phyloP scores from a whole-genome alignment of 2,797 vertebrate genomes.

The Pelobates cultripes region DNA sequence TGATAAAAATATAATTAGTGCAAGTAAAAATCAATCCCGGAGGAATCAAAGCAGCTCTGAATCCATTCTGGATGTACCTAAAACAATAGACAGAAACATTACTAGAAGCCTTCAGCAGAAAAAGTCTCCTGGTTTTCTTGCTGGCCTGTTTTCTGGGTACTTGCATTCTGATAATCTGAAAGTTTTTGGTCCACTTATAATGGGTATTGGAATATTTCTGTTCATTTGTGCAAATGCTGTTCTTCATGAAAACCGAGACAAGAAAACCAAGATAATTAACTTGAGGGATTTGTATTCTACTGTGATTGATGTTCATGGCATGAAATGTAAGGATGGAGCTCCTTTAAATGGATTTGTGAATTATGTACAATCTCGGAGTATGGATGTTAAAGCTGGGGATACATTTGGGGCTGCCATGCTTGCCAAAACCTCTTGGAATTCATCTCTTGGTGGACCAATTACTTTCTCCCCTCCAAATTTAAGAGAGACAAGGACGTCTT shows the following conservation, averaged over 20 bases:
- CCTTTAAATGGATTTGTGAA: slow-evolving; percentile 85
- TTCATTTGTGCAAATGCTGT: slow-evolving; percentile 98
- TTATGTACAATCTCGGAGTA: slow-evolving; percentile 80
- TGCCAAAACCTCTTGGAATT: slow-evolving; percentile 84
- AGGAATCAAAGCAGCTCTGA: slow-evolving; percentile 47
- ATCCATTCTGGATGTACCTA: slow-evolving; percentile 6
- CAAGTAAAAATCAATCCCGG: slow-evolving; percentile 53
- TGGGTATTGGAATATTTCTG: slow-evolving; percentile 98
- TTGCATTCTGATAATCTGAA: slow-evolving; percentile 96
- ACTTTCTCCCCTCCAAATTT: slow-evolving; percentile 63
- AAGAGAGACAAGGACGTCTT: slow-evolving; percentile 65
- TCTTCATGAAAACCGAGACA: slow-evolving; percentile 95
- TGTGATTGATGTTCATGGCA: slow-evolving; percentile 92
- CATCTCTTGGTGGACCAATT: slow-evolving; percentile 66
- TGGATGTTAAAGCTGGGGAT: slow-evolving; percentile 74
- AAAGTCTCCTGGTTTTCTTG: slow-evolving; percentile 78
- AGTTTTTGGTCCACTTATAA: slow-evolving; percentile 94
- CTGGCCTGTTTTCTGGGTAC: slow-evolving; percentile 84
- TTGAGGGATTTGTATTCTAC: slow-evolving; percentile 97
- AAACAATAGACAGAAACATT: slow-evolving; percentile 59
- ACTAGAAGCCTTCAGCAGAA: slow-evolving; percentile 30
- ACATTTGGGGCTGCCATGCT: slow-evolving; percentile 71
- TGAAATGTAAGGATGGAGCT: slow-evolving; percentile 82
- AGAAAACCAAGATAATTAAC: slow-evolving; percentile 97
- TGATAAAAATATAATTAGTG: slow-evolving; percentile 36